Conservation (phyloP, 92 coral and sea anemone species). For the Porites divaricata region DNA sequence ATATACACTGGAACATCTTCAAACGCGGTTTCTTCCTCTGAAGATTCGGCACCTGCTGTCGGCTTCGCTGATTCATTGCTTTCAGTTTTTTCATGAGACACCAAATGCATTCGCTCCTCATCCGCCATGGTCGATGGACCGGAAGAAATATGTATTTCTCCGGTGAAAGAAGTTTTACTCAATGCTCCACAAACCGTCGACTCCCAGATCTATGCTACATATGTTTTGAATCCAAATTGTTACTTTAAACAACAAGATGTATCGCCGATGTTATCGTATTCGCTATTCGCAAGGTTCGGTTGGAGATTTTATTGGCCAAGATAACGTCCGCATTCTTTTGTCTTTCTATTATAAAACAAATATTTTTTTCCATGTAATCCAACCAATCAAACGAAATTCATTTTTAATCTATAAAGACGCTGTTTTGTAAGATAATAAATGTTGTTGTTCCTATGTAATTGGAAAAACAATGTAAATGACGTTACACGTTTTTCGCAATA, state of each 20-base stretch:
- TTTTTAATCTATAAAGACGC: slow-evolving; percentile 1
- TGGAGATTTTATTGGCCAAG: slow-evolving; percentile 61
- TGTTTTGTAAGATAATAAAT: slow-evolving; percentile 15
- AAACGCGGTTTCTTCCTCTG: slow-evolving; percentile 75
- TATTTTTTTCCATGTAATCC: not conserved
- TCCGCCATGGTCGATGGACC: slow-evolving; percentile 50
- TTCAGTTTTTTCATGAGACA: slow-evolving; percentile 25
- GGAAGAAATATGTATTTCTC: not conserved
- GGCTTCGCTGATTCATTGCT: slow-evolving; percentile 23
- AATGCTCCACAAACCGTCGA: not conserved
- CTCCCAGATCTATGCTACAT: not conserved
- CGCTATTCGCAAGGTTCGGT: slow-evolving; percentile 29
- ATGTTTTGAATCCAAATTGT: slow-evolving; percentile 21
- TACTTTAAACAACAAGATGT: slow-evolving; percentile 20
- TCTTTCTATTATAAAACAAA: slow-evolving; percentile 36
- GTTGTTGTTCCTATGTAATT: slow-evolving; percentile 16
- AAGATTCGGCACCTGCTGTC: slow-evolving; percentile 50
- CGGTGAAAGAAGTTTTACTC: not conserved
- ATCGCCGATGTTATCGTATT: not conserved
- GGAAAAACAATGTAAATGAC: slow-evolving; percentile 4
- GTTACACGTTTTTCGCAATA: not conserved
- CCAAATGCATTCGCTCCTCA: slow-evolving; percentile 64
- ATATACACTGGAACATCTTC: slow-evolving; percentile 98
- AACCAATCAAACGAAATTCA: slow-evolving; percentile 20
- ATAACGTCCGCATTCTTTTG: slow-evolving; percentile 41